Evolutionary conservation across 92 coral and sea anemone species (phyloP), one percentile per base, ranked within the genome.

Genomic region (Phenganax marumi): DNA sequence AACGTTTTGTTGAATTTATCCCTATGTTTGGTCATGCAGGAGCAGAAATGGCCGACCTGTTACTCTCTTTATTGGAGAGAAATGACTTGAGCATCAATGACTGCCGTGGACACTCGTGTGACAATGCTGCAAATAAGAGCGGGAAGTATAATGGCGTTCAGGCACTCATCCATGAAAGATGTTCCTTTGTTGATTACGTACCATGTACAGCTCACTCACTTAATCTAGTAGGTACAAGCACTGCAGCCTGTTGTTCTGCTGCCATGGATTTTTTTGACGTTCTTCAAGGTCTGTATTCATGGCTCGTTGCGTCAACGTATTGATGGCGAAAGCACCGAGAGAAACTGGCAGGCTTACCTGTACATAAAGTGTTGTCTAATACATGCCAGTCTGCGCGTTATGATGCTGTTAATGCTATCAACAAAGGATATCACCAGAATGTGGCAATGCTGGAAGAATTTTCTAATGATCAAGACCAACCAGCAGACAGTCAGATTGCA

Each of bases 141-240:
- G 63, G 63, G 63, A 56, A 56, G 7, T 56, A 56, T 19, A 14
- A 56, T 14, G 63, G 63, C 21, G 63, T 19, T 56, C 63, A 56
- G 21, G 63, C 63, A 56, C 21, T 56, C 17, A 56, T 14, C 21
- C 21, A 8, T 14, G 63, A 14, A 56, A 56, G 63, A 56, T 56
- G 63, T 56, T 19, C 63, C 17, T 56, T 56, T 14, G 63, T 19
- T 4, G 63, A 56, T 56, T 56, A 8, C 7, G 63, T 56, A 14
- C 63, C 63, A 56, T 56, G 63, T 19, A 56, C n/a, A 56, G 63
- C 17, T 19, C 63, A 19, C 63, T 56, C 63, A 56, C 63, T 56
- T 14, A 56, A 56, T 56, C 63, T 56, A 56, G 63, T 56, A 19
- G 63, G 63, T 56, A 56, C 63, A 56, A 56, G 63, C 21, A 19